phyloP scores from a whole-genome alignment of 2,113 vertebrate species.

The Triplophysa rosa region DNA sequence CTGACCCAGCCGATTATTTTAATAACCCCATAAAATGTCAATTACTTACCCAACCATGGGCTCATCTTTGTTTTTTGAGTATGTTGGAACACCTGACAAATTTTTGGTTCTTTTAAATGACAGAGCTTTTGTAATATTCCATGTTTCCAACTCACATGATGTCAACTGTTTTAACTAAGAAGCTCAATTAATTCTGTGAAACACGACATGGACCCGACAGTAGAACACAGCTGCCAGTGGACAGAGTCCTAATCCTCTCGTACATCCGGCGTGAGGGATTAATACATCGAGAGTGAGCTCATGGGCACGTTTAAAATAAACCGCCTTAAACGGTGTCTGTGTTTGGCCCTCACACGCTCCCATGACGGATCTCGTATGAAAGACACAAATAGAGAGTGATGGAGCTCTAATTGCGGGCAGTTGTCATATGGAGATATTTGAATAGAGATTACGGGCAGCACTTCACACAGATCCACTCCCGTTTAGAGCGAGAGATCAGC shows the following conservation, averaged over 20 bases:
- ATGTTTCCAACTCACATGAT: background rate
- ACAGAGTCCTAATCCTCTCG: slow-evolving; percentile 67
- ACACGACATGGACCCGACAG: background rate
- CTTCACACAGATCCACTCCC: slow-evolving; percentile 79
- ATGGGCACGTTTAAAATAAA: slow-evolving; percentile 66
- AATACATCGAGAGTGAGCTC: slow-evolving; percentile 81
- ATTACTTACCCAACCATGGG: no score
- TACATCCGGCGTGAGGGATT: slow-evolving; percentile 86
- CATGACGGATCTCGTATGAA: slow-evolving; percentile 61
- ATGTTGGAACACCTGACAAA: no score
- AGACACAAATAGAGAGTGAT: slow-evolving; percentile 71
- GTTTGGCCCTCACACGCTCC: slow-evolving; percentile 78
- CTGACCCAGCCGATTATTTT: no score
- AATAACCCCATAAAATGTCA: no score
- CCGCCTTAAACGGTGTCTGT: slow-evolving; percentile 83
- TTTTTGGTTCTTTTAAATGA: background rate
- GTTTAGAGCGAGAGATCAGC: slow-evolving; percentile 64
- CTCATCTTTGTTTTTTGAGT: no score
- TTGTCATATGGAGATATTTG: slow-evolving; percentile 84
- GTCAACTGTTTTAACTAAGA: background rate
- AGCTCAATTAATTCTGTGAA: background rate
- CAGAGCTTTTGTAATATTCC: background rate
- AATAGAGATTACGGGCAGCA: slow-evolving; percentile 74
- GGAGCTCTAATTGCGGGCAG: slow-evolving; percentile 79
- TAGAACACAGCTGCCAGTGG: slow-evolving; percentile 4